Base-by-base conservation (phyloP, 2,888 invertebrate genomes). In the Lobophora halterata region DNA sequence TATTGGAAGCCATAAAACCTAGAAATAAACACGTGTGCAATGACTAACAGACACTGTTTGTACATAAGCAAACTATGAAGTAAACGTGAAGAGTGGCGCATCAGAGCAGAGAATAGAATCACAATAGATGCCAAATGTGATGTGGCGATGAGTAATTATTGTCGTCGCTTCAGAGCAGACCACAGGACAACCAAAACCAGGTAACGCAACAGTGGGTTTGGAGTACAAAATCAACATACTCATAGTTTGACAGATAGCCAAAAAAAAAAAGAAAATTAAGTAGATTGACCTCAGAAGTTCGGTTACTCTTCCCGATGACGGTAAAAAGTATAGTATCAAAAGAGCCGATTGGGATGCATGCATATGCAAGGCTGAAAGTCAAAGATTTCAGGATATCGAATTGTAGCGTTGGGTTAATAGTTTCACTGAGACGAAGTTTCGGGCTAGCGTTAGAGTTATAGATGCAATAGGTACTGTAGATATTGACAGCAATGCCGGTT, bases 91-190 rank as follows among this genome's bases (percentile, higher is more conserved):
- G 29, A 44, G 46, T 46, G 41, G 47, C 47, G 56, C 57, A 71
- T 70, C 76, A 72, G 52, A 50, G 69, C 65, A 60, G 43, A 71
- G 68, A 77, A 77, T 77, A 79, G 72, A 43, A 66, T 58, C 57
- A 57, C 55, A 58, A 55, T 52, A 48, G 55, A 62, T 76, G 78
- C 76, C 74, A 77, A 73, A 58, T 57, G 57, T 58, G 48, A 50
- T 54, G 49, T 37, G 49, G 37, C 36, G 51, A 52, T 69, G 73
- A 70, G 61, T 71, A 69, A 71, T 65, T 62, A n/a, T n/a, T n/a
- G n/a, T n/a, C n/a, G 61, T 50, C 49, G 31, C 53, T 56, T 46
- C 52, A 52, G 16, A 41, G 20, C 10, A 10, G 5, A 13, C n/a
- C 5, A 5, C n/a, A 37, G 14, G 18, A 10, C 17, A 12, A 4